phyloP scores from a whole-genome alignment of 2,797 vertebrate genomes.

The Benthosema pterotum region DNA sequence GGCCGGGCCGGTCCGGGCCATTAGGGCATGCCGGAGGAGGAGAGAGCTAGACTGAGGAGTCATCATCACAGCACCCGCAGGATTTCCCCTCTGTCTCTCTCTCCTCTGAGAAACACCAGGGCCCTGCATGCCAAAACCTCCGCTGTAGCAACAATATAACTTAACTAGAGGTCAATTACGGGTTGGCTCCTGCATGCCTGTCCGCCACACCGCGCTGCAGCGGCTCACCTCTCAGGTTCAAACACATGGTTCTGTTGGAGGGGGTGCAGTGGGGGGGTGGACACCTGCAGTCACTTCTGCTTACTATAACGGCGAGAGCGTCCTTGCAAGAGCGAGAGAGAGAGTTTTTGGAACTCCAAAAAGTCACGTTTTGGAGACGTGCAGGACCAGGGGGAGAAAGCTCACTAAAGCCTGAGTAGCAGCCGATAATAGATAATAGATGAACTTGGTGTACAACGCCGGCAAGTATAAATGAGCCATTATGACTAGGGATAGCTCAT shows the following conservation, averaged over 20 bases:
- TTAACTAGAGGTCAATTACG: constrained; percentile 52
- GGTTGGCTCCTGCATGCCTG: constrained; percentile 13
- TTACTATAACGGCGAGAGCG: too few relatives aligned
- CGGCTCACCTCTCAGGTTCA: constrained; percentile 33
- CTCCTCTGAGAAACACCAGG: constrained; percentile 42
- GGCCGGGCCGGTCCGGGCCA: constrained; percentile 22
- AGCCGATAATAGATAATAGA: too few relatives aligned
- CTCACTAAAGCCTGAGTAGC: too few relatives aligned
- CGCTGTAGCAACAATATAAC: constrained; percentile 41
- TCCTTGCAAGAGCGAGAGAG: too few relatives aligned
- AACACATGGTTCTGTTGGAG: background rate
- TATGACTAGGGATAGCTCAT: too few relatives aligned
- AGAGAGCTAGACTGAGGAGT: constrained; percentile 13
- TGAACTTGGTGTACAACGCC: too few relatives aligned
- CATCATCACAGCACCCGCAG: constrained; percentile 37
- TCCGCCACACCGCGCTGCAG: constrained; percentile 22
- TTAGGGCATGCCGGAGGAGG: constrained; percentile 39
- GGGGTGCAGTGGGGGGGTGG: background rate
- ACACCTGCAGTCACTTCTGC: background rate
- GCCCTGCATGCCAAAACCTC: constrained; percentile 17
- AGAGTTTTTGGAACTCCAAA: too few relatives aligned
- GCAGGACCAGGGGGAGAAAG: too few relatives aligned
- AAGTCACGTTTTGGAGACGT: too few relatives aligned
- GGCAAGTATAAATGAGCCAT: too few relatives aligned
- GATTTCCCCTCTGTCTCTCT: constrained; percentile 31